Conservation (phyloP, 2,888 invertebrate genomes). For the Crossocerus cetratus region DNA sequence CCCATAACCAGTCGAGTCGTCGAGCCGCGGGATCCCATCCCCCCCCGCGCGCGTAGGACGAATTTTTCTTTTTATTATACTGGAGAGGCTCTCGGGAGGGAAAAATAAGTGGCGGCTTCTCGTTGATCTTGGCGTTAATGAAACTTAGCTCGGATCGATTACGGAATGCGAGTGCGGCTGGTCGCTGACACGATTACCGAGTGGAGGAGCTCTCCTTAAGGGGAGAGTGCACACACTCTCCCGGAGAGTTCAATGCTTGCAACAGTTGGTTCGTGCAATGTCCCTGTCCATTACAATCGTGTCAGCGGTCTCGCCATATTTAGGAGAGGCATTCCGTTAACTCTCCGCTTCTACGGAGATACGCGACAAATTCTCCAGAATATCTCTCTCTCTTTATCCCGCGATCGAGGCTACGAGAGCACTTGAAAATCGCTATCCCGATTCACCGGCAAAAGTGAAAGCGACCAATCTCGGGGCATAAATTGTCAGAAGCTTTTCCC, state of each 20-base stretch:
- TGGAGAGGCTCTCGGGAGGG: background rate
- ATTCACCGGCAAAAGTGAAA: too few relatives aligned
- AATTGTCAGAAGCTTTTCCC: too few relatives aligned
- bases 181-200: constrained; percentile 41
- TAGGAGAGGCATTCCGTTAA: constrained; percentile 54
- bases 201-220: constrained; percentile 54
- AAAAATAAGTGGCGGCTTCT: background rate
- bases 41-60: too few relatives aligned
- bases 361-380: constrained; percentile 16
- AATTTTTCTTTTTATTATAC: background rate
- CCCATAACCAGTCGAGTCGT: background rate
- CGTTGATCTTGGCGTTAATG: constrained; percentile 22
- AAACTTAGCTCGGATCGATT: constrained; percentile 23
- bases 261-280: constrained; percentile 58
- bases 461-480: too few relatives aligned
- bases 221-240: constrained; percentile 57
- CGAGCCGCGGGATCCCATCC: background rate
- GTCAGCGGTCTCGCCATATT: constrained; percentile 61
- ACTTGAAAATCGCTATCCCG: too few relatives aligned
- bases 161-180: constrained; percentile 22
- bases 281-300: constrained; percentile 54
- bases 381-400: too few relatives aligned
- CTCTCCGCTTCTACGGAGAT: constrained; percentile 36
- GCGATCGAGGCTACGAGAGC: too few relatives aligned
- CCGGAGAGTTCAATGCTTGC: constrained; percentile 73